Evolutionary conservation across 2,888 invertebrate species (phyloP), one percentile per base, ranked within the genome.

Genomic region (Saturnia japonica): DNA sequence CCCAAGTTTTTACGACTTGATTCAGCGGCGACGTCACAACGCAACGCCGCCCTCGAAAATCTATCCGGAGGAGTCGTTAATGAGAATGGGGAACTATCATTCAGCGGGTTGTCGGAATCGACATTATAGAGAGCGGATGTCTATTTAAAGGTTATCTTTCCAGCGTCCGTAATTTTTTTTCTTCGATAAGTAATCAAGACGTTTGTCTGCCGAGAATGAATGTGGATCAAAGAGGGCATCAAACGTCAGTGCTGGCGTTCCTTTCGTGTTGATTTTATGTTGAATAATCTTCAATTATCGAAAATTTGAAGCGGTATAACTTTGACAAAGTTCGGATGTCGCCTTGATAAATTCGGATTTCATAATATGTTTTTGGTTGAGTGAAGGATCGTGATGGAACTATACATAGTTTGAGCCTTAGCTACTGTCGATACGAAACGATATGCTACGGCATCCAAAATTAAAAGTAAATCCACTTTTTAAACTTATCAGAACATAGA

Each of bases 41-140:
- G 54, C 62, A 64, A 6, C 34, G 57, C 22, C 43, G 54, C 62
- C 68, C 47, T 64, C 67, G 22, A 67, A 64, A 71, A 68, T 71
- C 71, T 67, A 57, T 70, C 68, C 70, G 68, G 62, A 68, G 68
- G 62, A 68, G 62, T 25, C 80, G 84, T 86, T 91, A 91, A 91
- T 87, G 90, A 89, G 89, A 87, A 86, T 84, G 87, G 93, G n/a
- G 91, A 93, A 90, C 91, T 86, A 88, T 89, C 89, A 85, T 80
- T 89, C 89, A 81, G 75, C 85, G 80, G 78, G 74, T 75, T 72
- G 76, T 82, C 85, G 86, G 89, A 90, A 88, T 89, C 85, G 78
- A 75, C 80, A 75, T 80, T 83, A 88, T 88, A 84, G 85, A 86
- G 85, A 85, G 86, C 89, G 92, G 91, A 91, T 88, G 86, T 86